Evolutionary conservation across 1,140 invertebrate species (phyloP).

Genomic region (Atta texana): DNA sequence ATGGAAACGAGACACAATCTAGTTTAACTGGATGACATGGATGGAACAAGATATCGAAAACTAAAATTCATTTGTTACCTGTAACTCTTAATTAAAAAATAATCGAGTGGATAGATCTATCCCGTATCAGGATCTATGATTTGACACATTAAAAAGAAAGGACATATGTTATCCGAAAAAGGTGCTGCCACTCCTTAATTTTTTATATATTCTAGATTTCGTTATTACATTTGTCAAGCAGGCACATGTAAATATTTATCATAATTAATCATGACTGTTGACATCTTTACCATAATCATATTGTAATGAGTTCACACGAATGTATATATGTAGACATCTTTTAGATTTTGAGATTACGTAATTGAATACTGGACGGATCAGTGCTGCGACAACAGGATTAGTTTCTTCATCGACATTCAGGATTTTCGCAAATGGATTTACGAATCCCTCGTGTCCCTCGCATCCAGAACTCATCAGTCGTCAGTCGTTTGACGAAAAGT

Average conservation of each 20-base stretch:
- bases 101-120: background rate
- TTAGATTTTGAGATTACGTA: slow-evolving; percentile 16
- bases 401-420: slow-evolving; percentile 2
- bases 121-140: background rate
- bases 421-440: slow-evolving; percentile 26
- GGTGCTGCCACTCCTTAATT: slow-evolving; percentile 22
- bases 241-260: background rate
- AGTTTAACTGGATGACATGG: background rate
- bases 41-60: slow-evolving; percentile 8
- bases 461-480: slow-evolving; percentile 19
- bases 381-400: slow-evolving; percentile 30
- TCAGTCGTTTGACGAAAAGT: slow-evolving; percentile 23
- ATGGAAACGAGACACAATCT: background rate
- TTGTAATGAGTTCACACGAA: slow-evolving; percentile 1
- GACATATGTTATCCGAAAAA: slow-evolving; percentile 40
- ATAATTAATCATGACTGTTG: background rate
- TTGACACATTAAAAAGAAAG: slow-evolving; percentile 6
- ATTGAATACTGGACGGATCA: background rate
- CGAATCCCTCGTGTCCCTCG: background rate
- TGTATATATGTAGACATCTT: background rate
- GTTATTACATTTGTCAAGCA: background rate
- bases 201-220: slow-evolving; percentile 11
- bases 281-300: slow-evolving; percentile 18
- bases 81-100: background rate
- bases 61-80: slow-evolving; percentile 11